These are phyloP conservation scores for Tricholaema leucomelas DNA, from an alignment of 2,113 vertebrate genomes.

Conservation along the genomic window DNA sequence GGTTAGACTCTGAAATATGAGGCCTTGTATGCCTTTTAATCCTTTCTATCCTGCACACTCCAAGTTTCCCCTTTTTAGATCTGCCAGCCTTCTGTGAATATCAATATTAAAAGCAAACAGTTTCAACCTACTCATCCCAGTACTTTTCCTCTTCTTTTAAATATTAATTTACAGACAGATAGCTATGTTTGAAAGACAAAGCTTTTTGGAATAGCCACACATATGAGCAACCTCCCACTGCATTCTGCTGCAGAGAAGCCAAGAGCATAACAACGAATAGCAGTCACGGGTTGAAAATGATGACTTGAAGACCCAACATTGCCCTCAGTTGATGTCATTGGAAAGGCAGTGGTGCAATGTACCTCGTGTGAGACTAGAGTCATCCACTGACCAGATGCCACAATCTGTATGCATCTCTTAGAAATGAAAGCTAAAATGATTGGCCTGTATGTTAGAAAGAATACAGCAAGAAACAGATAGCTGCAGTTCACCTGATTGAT, in stretches of 20 bases:
- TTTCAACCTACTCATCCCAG: not conserved
- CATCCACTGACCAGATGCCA: not conserved
- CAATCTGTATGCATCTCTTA: not conserved
- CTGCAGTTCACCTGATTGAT: not conserved
- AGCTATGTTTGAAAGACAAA: not conserved
- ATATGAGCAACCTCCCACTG: not conserved
- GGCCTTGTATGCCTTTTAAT: not conserved
- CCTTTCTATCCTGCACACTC: not conserved
- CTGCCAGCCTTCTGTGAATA: not conserved
- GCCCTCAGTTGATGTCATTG: not conserved
- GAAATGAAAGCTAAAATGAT: not conserved
- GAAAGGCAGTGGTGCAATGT: not conserved
- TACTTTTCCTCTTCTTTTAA: not conserved
- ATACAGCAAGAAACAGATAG: not conserved
- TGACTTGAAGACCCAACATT: not conserved
- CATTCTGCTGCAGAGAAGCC: not conserved
- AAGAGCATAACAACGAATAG: not conserved
- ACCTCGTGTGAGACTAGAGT: not conserved
- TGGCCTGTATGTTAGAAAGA: not conserved
- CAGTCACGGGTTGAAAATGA: not conserved
- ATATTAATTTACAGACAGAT: not conserved
- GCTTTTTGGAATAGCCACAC: not conserved
- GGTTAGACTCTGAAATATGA: not conserved
- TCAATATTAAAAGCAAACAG: not conserved
- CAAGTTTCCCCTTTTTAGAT: not conserved